Base-by-base conservation (phyloP, 1,140 invertebrate genomes). In the Matsumurasca onukii region DNA sequence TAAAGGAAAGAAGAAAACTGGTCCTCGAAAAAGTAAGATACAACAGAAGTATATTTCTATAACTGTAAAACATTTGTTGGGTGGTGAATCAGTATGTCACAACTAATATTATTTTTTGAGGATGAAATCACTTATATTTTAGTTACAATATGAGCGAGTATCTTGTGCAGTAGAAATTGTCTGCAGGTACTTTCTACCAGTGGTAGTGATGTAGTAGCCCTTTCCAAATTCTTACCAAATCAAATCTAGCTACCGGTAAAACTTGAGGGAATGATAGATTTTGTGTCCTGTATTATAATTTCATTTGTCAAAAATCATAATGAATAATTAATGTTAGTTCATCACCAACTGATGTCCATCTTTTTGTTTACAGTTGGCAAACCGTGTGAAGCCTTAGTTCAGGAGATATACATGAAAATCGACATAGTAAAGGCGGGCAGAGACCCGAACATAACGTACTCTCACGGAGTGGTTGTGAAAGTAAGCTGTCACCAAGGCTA, bases 401-500 rank as follows among this genome's bases (percentile, higher is more conserved):
- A 83, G 30, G 87, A 88, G 73, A 82, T 86, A 0, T 88, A 84
- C 73, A 82, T 89, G 25, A 85, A 86, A 71, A 82, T 88, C 13
- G 86, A 90, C 71, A 82, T 90, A 49, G 80, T 89, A 1, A 86
- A 86, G 75, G 82, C 81, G 77, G 87, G 71, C 80, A 87, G 31
- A 78, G 90, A 68, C 88, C 88, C 0, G 76, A 86, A 86, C 72
- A 81, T 88, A 13, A 77, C 83, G 1, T 86, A 82, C 73, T 63
- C 70, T 0, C 69, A 74, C 52, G 78, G 73, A 12, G 71, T 71
- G 0, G 71, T 77, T 0, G 69, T 76, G 0, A 73, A 75, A 66
- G 76, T 78, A 13, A 74, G 66, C 5, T 94, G 92, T 77, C 85
- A 85, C 0, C 86, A 87, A 67, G 91, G 91, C 0, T 92, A 91